Base-by-base conservation (phyloP, 2,797 vertebrate genomes). In the Lacerta bilineata region DNA sequence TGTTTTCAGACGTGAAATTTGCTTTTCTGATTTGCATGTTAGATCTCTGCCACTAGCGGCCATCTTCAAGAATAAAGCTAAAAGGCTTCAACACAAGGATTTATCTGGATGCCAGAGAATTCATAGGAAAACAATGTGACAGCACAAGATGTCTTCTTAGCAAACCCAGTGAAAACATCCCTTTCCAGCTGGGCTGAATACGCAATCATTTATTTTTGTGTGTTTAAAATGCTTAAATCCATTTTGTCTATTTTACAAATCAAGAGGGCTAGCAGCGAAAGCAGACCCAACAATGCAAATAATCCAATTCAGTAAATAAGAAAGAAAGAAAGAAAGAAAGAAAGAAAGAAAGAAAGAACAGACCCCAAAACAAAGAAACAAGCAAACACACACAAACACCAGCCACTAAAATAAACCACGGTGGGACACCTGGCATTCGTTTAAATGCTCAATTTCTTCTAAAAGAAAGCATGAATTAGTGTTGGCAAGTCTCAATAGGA, bases 21-120 rank as follows among this genome's bases (percentile, higher is more conserved):
- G 69, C 59, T 85, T 4, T 91, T 64, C 80, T 80, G 2, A 20
- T 90, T 87, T 74, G 0, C 87, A 0, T 74, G 11, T 23, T 89
- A 66, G 2, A 39, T 83, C 5, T 88, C 46, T 80, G 4, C 1
- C 3, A 80, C 7, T 69, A 89, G 4, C 55, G 61, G 80, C 50
- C 46, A 81, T 0, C 15, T 59, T 84, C 77, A 72, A 88, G 2
- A 11, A 80, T 90, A 91, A 88, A 0, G 1, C 33, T n/a, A 41
- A 33, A 78, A 46, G 33, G 33, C 7, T 77, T 77, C 27, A 64
- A 66, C 2, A 29, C n/a, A 68, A 83, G 55, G 43, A 50, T 84
- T 79, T 84, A 80, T 5, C 86, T 91, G 61, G 0, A 25, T 71
- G 66, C 29, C 11, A 39, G 88, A 10, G 5, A 66, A 87, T 69